Base-by-base conservation (phyloP, 2,888 invertebrate genomes). In the Aquatica leii region DNA sequence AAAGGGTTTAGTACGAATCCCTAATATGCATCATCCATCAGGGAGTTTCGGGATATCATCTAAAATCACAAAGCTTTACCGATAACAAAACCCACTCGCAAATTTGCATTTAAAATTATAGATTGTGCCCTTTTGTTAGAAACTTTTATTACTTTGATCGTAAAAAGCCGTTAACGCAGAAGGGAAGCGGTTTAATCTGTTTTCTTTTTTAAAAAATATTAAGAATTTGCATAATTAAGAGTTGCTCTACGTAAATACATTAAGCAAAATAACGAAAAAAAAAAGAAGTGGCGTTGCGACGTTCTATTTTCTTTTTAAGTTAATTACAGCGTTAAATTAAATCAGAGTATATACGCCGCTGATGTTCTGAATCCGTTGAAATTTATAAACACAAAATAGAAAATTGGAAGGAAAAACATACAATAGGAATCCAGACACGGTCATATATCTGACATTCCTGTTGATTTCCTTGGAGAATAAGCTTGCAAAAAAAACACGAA, bases 1-100 rank as follows among this genome's bases (percentile, higher is more conserved):
- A 66, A 68, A 68, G 68, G 68, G 68, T 66, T 68, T 57, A 41
- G 14, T 14, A 41, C 5, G 14, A 14, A 41, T 24, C 24, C 6
- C 24, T 6, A 24, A 24, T 24, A 24, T 6, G 24, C 6, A 24
- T 24, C 24, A 24, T 49, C 14, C 41, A 55, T 55, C 34, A 50
- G 34, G 21, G 24, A 55, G 34, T 48, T 15, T 15, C 14, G 34
- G 31, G 37, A 49, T 54, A 59, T 59, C 59, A 54, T 59, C 59
- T 59, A 53, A 59, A 61, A 61, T 61, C 61, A 43, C 55, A 51
- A 31, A 43, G 57, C 51, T 51, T 48, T 52, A 37, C 8, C 24
- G 53, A 59, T 53, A 53, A 59, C 51, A 59, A 34, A 53, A 41
- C 34, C 31, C 20, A 41, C 24, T 51, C 11, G 6, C 14, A 41